Evolutionary conservation across 2,888 invertebrate genomes (phyloP).

Genomic region (Augiades crinisus): DNA sequence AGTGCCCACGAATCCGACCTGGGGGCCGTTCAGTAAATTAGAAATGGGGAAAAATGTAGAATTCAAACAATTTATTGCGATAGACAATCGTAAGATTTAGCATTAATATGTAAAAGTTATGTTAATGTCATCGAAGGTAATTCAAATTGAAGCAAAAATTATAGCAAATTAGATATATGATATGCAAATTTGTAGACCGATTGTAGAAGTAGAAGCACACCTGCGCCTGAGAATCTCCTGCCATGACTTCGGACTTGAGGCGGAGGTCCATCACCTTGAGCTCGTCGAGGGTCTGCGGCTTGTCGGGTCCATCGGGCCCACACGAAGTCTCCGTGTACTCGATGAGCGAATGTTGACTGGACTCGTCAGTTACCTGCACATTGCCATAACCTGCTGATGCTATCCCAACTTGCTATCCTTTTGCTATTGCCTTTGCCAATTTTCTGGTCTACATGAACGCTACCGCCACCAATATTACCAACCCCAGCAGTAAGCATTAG

Average conservation of each 20-base stretch:
- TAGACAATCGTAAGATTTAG: neutral
- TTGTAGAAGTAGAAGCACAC: slow-evolving; percentile 41
- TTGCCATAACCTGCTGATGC: slow-evolving; percentile 34
- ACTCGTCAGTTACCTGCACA: slow-evolving; percentile 86
- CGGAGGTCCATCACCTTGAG: slow-evolving; percentile 84
- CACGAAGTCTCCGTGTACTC: slow-evolving; percentile 57
- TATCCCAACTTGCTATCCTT: neutral
- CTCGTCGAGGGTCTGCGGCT: slow-evolving; percentile 50
- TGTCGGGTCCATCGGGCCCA: slow-evolving; percentile 49
- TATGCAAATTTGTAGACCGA: neutral
- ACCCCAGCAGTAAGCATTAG: neutral
- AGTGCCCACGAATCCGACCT: slow-evolving; percentile 61
- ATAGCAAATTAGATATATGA: neutral
- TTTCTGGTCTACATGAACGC: neutral
- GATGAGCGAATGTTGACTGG: slow-evolving; percentile 83
- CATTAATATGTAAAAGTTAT: too few species aligned
- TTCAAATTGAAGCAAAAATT: too few species aligned
- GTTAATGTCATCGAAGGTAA: too few species aligned
- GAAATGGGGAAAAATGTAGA: neutral
- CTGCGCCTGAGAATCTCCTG: slow-evolving; percentile 50
- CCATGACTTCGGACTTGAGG: slow-evolving; percentile 83
- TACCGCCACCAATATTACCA: neutral
- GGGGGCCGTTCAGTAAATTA: neutral
- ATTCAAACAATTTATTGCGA: neutral
- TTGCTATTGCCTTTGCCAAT: neutral